Evolutionary conservation across 2,113 vertebrate genomes (phyloP).

Genomic region (Formicarius rufipectus): DNA sequence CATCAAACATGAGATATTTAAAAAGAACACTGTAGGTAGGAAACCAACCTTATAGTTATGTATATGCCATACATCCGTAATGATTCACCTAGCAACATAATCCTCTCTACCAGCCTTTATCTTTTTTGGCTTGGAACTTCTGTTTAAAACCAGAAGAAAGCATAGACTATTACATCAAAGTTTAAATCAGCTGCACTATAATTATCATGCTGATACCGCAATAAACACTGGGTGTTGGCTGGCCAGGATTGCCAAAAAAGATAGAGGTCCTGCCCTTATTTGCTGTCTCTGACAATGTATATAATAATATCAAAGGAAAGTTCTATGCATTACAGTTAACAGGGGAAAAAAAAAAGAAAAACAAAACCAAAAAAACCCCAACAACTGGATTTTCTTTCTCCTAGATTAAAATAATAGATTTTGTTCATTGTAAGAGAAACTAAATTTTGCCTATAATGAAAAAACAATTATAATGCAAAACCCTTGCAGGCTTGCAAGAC

Average conservation of each 20-base stretch:
- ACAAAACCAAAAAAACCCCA: no score
- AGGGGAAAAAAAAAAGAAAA: not conserved
- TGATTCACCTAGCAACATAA: constrained; percentile 49
- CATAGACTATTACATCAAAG: constrained; percentile 44
- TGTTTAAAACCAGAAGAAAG: constrained; percentile 30
- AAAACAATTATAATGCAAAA: not conserved
- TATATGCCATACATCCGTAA: not conserved
- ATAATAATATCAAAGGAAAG: constrained; percentile 34
- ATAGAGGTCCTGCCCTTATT: constrained; percentile 59
- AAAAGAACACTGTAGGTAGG: not conserved
- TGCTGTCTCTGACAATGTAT: constrained; percentile 4
- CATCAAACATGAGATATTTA: not conserved
- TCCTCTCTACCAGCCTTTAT: constrained; percentile 27
- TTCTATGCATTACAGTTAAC: not conserved
- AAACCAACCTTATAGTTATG: not conserved
- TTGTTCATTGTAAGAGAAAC: not conserved
- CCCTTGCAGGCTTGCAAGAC: not conserved
- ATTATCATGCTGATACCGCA: constrained; percentile 51
- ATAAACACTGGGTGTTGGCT: constrained; percentile 62
- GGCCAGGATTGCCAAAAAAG: constrained; percentile 50
- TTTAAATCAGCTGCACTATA: constrained; percentile 67
- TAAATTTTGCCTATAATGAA: not conserved
- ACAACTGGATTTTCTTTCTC: not conserved
- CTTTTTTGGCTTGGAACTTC: constrained; percentile 14
- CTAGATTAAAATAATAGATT: not conserved